Base-by-base conservation (phyloP, 1,140 invertebrate species). In the Dreissena rostriformis region DNA sequence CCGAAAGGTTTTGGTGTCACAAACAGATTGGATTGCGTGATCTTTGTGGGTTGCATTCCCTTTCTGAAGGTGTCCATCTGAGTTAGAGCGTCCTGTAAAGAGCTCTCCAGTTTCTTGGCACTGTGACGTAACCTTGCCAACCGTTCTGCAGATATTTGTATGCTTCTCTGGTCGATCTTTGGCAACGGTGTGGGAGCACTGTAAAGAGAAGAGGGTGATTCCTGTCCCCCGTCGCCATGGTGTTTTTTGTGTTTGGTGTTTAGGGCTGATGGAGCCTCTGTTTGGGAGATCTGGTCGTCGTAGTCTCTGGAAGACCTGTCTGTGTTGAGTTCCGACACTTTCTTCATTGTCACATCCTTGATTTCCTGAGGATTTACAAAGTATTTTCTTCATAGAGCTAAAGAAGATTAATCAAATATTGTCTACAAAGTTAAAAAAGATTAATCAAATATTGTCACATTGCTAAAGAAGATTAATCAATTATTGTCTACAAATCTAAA, bases 81-180 rank as follows among this genome's bases (percentile, higher is more conserved):
- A 61, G 80, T 76, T 17, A 91, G 84, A 26, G 90, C 90, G 77
- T 90, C 91, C 77, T 91, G 89, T 26, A 91, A 68, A 49, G 91
- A 91, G 53, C 83, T 86, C 78, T 91, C 91, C 15, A 91, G 86
- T 80, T 91, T 91, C 80, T 87, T 88, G 24, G 91, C 91, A 77
- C 89, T 89, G 67, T 84, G 80, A 76, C 88, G 88, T 57, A 91
- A 53, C 22, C 80, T 87, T n/a, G 85, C 74, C 10, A 91, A 86
- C 79, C 87, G 89, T 63, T 91, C 91, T 51, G 88, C 86, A 0
- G 91, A 88, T 24, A 91, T 88, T 52, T 89, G 87, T 28, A 91
- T 89, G 79, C 70, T 84, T 61, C 61, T 86, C 65, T 73, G 68
- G 24, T 88, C 82, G 14, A 65, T 61, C 10, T 68, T 75, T 11